Evolutionary conservation across 2,888 invertebrate species (phyloP).

Genomic region (Caenorhabditis afra): DNA sequence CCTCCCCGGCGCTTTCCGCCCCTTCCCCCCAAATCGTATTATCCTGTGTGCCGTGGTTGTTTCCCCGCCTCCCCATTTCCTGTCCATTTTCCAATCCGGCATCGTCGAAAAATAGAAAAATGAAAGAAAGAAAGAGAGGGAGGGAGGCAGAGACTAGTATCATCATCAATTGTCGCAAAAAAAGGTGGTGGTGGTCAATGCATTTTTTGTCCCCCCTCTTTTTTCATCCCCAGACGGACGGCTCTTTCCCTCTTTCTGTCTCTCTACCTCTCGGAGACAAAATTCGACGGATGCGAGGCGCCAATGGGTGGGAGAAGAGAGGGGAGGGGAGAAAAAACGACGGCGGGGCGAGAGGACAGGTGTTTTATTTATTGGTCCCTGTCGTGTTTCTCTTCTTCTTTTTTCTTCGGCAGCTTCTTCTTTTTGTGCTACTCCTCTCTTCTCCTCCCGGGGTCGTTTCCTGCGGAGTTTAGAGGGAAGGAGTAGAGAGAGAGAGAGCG

Average conservation of each 20-base stretch:
- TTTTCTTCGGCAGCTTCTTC: constrained; percentile 7
- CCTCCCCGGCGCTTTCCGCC: not conserved
- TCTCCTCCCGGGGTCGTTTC: not conserved
- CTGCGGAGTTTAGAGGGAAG: too few relatives aligned
- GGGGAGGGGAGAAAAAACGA: not conserved
- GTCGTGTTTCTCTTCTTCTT: constrained; percentile 9
- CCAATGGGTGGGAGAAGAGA: not conserved
- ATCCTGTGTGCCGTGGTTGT: not conserved
- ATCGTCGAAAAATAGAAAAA: too few relatives aligned
- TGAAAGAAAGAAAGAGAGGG: too few relatives aligned
- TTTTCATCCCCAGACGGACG: not conserved
- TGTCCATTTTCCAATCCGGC: not conserved
- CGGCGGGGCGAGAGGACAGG: constrained; percentile 34
- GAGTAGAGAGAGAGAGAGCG: constrained; percentile 1
- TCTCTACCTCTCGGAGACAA: not conserved
- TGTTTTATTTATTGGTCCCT: constrained; percentile 50
- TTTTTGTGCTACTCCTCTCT: not conserved
- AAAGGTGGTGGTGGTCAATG: not conserved
- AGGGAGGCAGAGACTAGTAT: too few relatives aligned
- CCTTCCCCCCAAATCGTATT: constrained; percentile 16
- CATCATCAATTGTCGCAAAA: too few relatives aligned
- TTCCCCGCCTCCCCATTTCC: constrained; percentile 1
- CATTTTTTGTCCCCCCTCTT: not conserved
- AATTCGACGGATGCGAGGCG: not conserved
- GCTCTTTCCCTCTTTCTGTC: not conserved